Base-by-base conservation (phyloP, 2,888 invertebrate species). In the Neocrepidodera transversa region DNA sequence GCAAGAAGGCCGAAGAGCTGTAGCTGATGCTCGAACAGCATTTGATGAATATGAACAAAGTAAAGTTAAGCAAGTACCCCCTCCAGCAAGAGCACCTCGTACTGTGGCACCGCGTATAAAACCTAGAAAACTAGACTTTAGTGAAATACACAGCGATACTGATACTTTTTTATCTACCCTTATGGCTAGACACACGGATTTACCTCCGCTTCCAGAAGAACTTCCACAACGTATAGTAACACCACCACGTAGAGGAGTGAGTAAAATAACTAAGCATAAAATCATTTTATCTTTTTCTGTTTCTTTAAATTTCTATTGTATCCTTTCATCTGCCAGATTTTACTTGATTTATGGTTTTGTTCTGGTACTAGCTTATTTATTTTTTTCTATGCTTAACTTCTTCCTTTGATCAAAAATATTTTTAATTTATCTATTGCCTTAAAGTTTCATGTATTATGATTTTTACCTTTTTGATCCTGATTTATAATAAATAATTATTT, bases 161-260 rank as follows among this genome's bases (percentile, higher is more conserved):
- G 50, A 50, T 26, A 18, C 50, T 17, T 50, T 14, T 26, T 8
- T 50, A 50, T 10, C 23, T 14, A 36, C 11, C 4, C 1, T 16
- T 10, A 26, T 26, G 17, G 14, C 14, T n/a, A 11, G 50, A 3
- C 50, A 50, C 13, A 13, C 36, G 10, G 23, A 50, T 38, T 26
- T 50, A 38, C 50, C 50, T 4, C 20, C 35, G 1, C 6, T 38
- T 4, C 38, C 38, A 14, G 7, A 10, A 10, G 13, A 20, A 17
- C 1, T 14, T 1, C 38, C 23, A 6, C 6, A 1, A 38, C 2
- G 17, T 28, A 8, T 14, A 32, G 32, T 13, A 13, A 4, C 10
- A 7, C 28, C 50, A 14, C 50, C 50, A 2, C 38, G 14, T 5
- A 10, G 38, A 36, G 7, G 20, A 28, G 23, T 23, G 6, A 32